Evolutionary conservation across 1,140 invertebrate species (phyloP).

Genomic region (Lethrus apterus): DNA sequence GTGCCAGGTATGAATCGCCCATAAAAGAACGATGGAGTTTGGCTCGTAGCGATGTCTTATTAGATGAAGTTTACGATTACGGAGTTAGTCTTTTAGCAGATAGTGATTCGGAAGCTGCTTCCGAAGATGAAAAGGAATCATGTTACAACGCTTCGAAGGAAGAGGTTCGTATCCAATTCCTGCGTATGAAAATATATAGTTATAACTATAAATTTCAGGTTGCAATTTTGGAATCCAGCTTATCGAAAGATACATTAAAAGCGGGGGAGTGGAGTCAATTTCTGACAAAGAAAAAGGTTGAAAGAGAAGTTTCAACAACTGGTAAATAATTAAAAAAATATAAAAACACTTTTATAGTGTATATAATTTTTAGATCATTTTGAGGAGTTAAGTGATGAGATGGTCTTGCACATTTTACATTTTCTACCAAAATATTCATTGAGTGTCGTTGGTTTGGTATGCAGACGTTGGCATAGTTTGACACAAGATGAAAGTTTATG

Average conservation of each 20-base stretch:
- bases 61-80: conserved; percentile 19
- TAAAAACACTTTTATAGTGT: no score
- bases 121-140: conserved; percentile 1
- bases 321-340: no score
- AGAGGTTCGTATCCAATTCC: no score
- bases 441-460: conserved; percentile 60
- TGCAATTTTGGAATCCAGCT: no score
- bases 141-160: no score
- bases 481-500: conserved; percentile 76
- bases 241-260: no score
- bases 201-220: no score
- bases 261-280: no score
- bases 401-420: conserved; percentile 72
- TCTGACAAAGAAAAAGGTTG: no score
- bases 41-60: conserved; percentile 6
- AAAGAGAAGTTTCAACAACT: no score
- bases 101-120: conserved; percentile 14
- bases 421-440: conserved; percentile 73
- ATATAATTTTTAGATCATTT: conserved; percentile 48
- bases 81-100: conserved; percentile 15
- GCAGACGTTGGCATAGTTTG: conserved; percentile 60
- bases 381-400: conserved; percentile 69
- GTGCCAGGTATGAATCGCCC: conserved; percentile 19
- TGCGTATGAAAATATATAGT: no score
- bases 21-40: conserved; percentile 19